Conservation (phyloP, 2,113 vertebrate genomes). For the Pitta sordida region DNA sequence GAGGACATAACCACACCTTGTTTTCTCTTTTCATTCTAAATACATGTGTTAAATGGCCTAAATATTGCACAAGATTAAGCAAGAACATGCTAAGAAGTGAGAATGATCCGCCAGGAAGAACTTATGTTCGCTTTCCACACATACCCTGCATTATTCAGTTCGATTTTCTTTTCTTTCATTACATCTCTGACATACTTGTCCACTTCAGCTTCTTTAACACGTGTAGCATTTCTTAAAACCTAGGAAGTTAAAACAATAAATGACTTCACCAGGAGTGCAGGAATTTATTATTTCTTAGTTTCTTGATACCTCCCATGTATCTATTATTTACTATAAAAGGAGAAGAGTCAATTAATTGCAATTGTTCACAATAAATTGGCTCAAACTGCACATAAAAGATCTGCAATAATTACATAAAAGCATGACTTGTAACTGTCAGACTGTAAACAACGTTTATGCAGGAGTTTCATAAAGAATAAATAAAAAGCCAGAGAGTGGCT, state of each 20-base stretch:
- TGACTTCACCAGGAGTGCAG: background rate
- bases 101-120: background rate
- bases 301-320: background rate
- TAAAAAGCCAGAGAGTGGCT: background rate
- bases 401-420: background rate
- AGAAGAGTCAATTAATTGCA: background rate
- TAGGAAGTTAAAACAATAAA: constrained; percentile 39
- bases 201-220: constrained; percentile 70
- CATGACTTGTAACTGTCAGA: background rate
- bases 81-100: background rate
- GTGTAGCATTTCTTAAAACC: constrained; percentile 82
- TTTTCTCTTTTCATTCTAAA: background rate
- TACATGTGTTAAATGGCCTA: background rate
- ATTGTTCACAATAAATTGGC: background rate
- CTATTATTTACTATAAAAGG: background rate
- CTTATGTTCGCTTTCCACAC: background rate
- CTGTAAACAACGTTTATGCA: background rate
- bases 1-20: background rate
- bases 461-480: background rate
- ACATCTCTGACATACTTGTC: constrained; percentile 78
- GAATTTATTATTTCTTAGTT: background rate
- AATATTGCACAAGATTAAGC: background rate
- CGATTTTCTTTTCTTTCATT: constrained; percentile 84
- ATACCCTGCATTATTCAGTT: constrained; percentile 82
- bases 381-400: background rate